Evolutionary conservation across 2,888 invertebrate species (phyloP), one percentile per base, ranked within the genome.

Genomic region (Koerneria pararmatus): DNA sequence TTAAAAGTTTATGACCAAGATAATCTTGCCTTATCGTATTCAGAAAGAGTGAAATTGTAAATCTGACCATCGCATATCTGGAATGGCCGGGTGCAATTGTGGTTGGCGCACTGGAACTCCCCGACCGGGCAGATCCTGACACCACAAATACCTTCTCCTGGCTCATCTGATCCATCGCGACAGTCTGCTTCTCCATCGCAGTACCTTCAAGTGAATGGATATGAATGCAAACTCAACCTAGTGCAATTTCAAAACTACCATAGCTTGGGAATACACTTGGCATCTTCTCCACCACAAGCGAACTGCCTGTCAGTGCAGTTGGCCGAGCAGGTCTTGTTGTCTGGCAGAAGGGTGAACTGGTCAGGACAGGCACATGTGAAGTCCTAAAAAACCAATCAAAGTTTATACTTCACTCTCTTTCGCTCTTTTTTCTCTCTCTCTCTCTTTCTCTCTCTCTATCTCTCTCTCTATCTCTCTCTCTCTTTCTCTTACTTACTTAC

Each of bases 161-260:
- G 80, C 71, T 98, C 97, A 82, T 98, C 97, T 8, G 91, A 91
- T n/a, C 93, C 94, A 83, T 95, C 95, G 0, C 92, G 91, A 83
- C 97, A 98, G 84, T 97, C 95, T 80, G 93, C 69, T 63, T 81
- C 80, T n/a, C 77, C 77, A 66, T 77, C 77, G 65, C 77, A 77
- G 57, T 73, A 72, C 66, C 66, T 66, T n/a, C n/a, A n/a, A n/a
- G n/a, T n/a, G n/a, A n/a, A n/a, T n/a, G n/a, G n/a, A n/a, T n/a
- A n/a, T n/a, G n/a, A n/a, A n/a, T n/a, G n/a, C n/a, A n/a, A n/a
- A n/a, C n/a, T n/a, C n/a, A n/a, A n/a, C n/a, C n/a, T n/a, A n/a
- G n/a, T n/a, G n/a, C n/a, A n/a, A 41, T 41, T 41, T 41, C 46
- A n/a, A 41, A 57, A 53, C 35, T 85, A 84, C 94, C 94, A 95